These are phyloP conservation scores for Cololabis saira DNA, from an alignment of 2,113 vertebrate species.

Conservation along the genomic window DNA sequence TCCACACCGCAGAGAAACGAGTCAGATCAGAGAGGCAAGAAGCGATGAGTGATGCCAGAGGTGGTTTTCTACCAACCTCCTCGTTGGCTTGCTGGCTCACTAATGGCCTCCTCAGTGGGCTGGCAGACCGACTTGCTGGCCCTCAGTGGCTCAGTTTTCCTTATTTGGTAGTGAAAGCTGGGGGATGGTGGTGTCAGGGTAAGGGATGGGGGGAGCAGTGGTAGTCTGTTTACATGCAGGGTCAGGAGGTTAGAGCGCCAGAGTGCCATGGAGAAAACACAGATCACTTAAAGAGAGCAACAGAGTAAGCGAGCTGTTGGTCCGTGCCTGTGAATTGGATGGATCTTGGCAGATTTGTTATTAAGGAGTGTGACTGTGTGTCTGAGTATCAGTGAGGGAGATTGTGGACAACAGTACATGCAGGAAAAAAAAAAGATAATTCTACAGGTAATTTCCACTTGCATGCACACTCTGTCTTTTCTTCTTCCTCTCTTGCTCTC, in stretches of 20 bases:
- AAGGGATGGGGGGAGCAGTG: constrained; percentile 23
- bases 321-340: constrained; percentile 26
- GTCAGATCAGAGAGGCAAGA: constrained; percentile 32
- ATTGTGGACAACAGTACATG: constrained; percentile 26
- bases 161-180: constrained; percentile 71
- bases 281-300: constrained; percentile 69
- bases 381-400: constrained; percentile 9
- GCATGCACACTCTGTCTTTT: constrained; percentile 28
- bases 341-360: constrained; percentile 46
- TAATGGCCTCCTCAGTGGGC: constrained; percentile 69
- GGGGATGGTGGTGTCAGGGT: constrained; percentile 38
- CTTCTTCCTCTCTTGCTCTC: constrained; percentile 44
- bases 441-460: constrained; percentile 61
- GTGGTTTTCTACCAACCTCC: constrained; percentile 71
- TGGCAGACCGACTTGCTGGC: constrained; percentile 65
- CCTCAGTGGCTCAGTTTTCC: constrained; percentile 64
- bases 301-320: constrained; percentile 47
- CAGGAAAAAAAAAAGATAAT: constrained; percentile 22
- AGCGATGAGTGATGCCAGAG: constrained; percentile 75
- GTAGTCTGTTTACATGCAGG: constrained; percentile 74
- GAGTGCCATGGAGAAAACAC: constrained; percentile 73
- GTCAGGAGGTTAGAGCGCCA: constrained; percentile 63
- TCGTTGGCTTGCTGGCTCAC: constrained; percentile 57
- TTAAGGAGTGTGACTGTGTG: constrained; percentile 32
- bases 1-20: constrained; percentile 18